Evolutionary conservation across 2,888 invertebrate genomes (phyloP), one percentile per base, ranked within the genome.

Genomic region (Drosophila rellima): DNA sequence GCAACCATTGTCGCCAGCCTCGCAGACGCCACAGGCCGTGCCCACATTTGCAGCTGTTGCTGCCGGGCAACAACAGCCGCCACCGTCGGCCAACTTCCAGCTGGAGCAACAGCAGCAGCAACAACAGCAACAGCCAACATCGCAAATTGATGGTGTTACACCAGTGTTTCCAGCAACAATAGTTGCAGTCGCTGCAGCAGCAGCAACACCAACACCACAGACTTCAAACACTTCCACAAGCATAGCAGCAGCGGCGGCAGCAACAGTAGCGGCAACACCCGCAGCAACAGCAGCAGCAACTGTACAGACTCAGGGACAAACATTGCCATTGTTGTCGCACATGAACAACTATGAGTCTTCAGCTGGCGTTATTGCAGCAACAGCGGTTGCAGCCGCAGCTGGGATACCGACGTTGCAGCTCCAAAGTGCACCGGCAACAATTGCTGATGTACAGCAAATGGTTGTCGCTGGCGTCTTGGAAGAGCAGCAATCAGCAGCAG

Each of bases 351-450:
- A 90, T 70, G 90, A 91, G 45, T 66, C 65, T 26, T 60, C 48
- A 39, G 44, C 61, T 61, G 68, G 59, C 39, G 62, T 33, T 7
- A 50, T 51, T 13, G 48, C 65, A 59, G 63, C 67, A 45, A 31
- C 70, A 64, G 23, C 62, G 56, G 45, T 70, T 56, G 50, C 82
- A 54, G 42, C 80, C 77, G 48, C 69, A 44, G 56, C 54, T 20
- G 40, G 56, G 13, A 68, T 86, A 44, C 45, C 84, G 11, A 47
- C 69, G 51, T 51, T 66, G 50, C 86, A 79, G 20, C 62, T 78
- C 51, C 85, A 91, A 54, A 91, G 89, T 68, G 90, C 91, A 47
- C 92, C 92, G 37, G 79, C 91, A 60, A 91, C 92, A 23, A 89
- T 91, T 74, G 73, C 84, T 68, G 91, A 91, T 80, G 86, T 91